Evolutionary conservation across 2,888 invertebrate species (phyloP), one percentile per base, ranked within the genome.

Genomic region (Ormia ochracea): DNA sequence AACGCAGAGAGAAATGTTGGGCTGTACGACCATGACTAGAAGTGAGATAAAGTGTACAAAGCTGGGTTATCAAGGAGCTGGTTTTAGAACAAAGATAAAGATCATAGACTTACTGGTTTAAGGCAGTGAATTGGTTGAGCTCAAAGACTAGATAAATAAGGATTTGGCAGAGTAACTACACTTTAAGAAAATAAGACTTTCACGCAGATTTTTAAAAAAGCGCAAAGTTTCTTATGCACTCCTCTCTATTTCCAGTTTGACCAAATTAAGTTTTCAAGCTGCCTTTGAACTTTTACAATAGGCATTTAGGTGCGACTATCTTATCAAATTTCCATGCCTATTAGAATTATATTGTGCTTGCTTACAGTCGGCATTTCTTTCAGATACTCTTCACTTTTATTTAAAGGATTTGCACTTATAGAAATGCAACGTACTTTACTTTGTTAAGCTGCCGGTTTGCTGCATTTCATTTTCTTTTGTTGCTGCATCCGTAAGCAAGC

Each of bases 291-390:
- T 38, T 4, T 19, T 19, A 19, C 26, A 36, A 23, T n/a, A 38
- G 31, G 6, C 50, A 28, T 66, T 58, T 17, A 52, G 33, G 52
- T 21, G 5, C n/a, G n/a, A n/a, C n/a, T n/a, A 31, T 48, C 59
- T 85, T 85, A 86, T 86, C 85, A 84, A 84, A 85, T 86, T 84
- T 85, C 84, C 84, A 85, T 83, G 85, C 87, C 85, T 84, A 85
- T 85, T 82, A 84, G 83, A 82, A 82, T 82, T 84, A 80, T 83
- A 83, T 84, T 84, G 82, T 82, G 83, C 84, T 59, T 69, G 66
- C 75, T 50, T 69, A 21, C 45, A 9, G 10, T n/a, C n/a, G n/a
- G n/a, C n/a, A n/a, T n/a, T n/a, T n/a, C n/a, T n/a, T n/a, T n/a
- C n/a, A n/a, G n/a, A n/a, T n/a, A n/a, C n/a, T n/a, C n/a, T n/a